Percentiles rank a stretch among this genome's conserved stretches.
Conservation (phyloP, 2,797 vertebrate species). For the Odontamblyopus lacepedii region DNA sequence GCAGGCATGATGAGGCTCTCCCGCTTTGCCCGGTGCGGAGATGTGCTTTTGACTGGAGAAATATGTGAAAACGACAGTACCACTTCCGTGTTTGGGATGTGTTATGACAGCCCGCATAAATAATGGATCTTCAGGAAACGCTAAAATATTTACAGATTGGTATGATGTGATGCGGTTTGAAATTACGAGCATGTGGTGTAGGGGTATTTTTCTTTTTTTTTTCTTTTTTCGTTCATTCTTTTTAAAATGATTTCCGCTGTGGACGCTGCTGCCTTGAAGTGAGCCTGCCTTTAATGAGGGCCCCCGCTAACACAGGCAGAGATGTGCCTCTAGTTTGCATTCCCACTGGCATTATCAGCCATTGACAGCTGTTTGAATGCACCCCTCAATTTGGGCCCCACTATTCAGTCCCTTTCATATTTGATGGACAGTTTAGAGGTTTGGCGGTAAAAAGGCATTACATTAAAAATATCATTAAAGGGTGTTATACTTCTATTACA, state of each 20-base stretch:
- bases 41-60: slow-evolving; percentile 36
- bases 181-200: slow-evolving; percentile 10
- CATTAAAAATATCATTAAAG: slow-evolving; percentile 4
- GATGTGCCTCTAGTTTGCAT: slow-evolving; percentile 24
- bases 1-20: slow-evolving; percentile 34
- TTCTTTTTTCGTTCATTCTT: slow-evolving; percentile 24
- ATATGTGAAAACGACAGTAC: slow-evolving; percentile 53
- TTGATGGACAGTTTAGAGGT: slow-evolving; percentile 44
- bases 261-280: slow-evolving; percentile 38
- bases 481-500: neutral
- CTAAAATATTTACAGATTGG: slow-evolving; percentile 66
- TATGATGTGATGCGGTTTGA: slow-evolving; percentile 26
- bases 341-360: slow-evolving; percentile 42
- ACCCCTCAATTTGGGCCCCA: slow-evolving; percentile 32
- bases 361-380: slow-evolving; percentile 52
- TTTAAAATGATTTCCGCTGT: slow-evolving; percentile 36
- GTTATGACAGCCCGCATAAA: slow-evolving; percentile 65
- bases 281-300: slow-evolving; percentile 48
- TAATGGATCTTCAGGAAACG: slow-evolving; percentile 57
- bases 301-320: slow-evolving; percentile 35
- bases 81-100: slow-evolving; percentile 55
- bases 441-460: slow-evolving; percentile 7
- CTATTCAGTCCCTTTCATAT: slow-evolving; percentile 32
- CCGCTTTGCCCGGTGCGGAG: slow-evolving; percentile 25
- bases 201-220: slow-evolving; percentile 1